Conservation (phyloP, 2,113 vertebrate species). For the Numenius arquata region DNA sequence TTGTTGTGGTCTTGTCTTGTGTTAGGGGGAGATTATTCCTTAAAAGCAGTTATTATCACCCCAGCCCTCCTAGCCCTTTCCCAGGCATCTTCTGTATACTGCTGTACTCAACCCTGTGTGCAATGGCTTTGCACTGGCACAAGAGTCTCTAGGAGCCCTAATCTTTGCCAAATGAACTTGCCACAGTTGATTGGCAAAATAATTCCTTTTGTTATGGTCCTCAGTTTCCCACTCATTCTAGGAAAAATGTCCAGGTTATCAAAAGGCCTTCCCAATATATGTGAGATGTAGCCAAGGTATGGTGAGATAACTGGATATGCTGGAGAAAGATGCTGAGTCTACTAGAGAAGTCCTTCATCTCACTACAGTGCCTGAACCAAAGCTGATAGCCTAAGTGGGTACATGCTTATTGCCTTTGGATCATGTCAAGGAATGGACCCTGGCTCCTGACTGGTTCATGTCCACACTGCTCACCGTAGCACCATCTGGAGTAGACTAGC, state of each 20-base stretch:
- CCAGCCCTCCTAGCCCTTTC: neutral
- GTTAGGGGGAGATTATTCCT: neutral
- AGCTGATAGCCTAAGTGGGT: neutral
- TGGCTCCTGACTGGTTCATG: neutral
- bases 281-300: neutral
- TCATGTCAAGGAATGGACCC: neutral
- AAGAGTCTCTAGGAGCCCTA: neutral
- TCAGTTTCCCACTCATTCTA: neutral
- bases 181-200: neutral
- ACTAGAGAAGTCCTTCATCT: neutral
- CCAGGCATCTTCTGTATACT: neutral
- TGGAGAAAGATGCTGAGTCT: neutral
- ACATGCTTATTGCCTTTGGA: neutral
- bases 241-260: neutral
- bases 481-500: fast-evolving
- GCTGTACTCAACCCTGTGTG: neutral
- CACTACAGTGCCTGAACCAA: fast-evolving
- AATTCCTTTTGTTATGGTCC: neutral
- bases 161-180: neutral
- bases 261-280: neutral
- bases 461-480: neutral
- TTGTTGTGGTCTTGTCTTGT: neutral
- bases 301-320: neutral
- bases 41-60: neutral
- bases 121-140: neutral